Conservation (phyloP, 2,888 invertebrate species). For the Palloptera scutellata region DNA sequence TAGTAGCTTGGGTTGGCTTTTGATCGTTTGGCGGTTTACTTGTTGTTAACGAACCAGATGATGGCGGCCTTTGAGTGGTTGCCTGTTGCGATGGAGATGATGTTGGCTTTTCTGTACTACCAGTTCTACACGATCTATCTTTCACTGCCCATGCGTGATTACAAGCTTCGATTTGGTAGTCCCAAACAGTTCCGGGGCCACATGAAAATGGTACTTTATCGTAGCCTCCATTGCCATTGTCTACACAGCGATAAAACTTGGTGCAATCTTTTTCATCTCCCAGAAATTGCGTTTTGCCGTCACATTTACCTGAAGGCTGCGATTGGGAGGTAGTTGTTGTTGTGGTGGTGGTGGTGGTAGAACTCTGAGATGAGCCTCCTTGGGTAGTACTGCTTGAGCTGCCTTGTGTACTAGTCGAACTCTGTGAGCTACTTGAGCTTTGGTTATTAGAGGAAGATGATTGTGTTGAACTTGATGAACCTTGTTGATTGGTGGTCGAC, state of each 20-base stretch:
- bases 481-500: constrained; percentile 4
- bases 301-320: constrained; percentile 47
- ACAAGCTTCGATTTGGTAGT: constrained; percentile 67
- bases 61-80: constrained; percentile 36
- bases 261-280: constrained; percentile 66
- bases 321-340: constrained; percentile 22
- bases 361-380: constrained; percentile 29
- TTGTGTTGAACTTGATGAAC: constrained; percentile 8
- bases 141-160: constrained; percentile 60
- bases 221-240: constrained; percentile 64
- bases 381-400: constrained; percentile 19
- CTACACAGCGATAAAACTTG: constrained; percentile 70
- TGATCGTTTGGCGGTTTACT: constrained; percentile 31
- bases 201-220: constrained; percentile 67
- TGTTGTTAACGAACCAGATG: constrained; percentile 36
- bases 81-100: constrained; percentile 22
- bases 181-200: constrained; percentile 70
- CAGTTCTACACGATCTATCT: constrained; percentile 47
- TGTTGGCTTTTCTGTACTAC: constrained; percentile 9
- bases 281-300: constrained; percentile 59
- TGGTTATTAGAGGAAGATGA: constrained; percentile 26
- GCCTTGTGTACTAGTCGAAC: constrained; percentile 27
- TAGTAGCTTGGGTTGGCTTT: constrained; percentile 33
- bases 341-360: constrained; percentile 25
- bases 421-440: constrained; percentile 16